Evolutionary conservation across 30 jellyfish, hydroid and myxozoan genomes (phyloP), one percentile per base, ranked within the genome.

Genomic region (Pelagia noctiluca): DNA sequence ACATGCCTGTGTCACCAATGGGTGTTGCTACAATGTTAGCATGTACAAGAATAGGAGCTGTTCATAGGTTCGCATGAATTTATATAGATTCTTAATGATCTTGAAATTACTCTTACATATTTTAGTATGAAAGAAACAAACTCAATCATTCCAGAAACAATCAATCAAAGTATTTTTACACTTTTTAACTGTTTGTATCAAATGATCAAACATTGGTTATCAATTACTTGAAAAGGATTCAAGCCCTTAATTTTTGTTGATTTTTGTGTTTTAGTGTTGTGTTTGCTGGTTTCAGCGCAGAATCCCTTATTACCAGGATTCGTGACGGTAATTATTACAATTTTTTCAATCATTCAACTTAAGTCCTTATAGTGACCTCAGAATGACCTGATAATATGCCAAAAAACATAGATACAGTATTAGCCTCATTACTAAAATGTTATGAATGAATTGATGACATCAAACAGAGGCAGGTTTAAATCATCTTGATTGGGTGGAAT

Each of bases 281-380:
- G 22, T 94, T 88, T 83, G 99, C 97, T 82, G 99, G 99, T 23
- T 94, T 94, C 80, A 88, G 99, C 76, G 89, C 99, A 33, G 97
- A 94, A 37, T 96, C 99, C 3, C 62, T 94, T 50, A 93, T 84
- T 3, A 50, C 93, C 32, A 67, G 99, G 68, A 83, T 94, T 29
- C 69, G 63, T 36, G 99, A 94, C 78, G 95, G 98, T 91, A 42
- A n/a, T n/a, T n/a, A 12, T 86, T 64, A 49, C 32, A 22, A 12
- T 19, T 54, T 78, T 22, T 31, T 10, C 36, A 5, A 12, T 32
- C 42, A 26, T 22, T 19, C 1, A 2, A 0, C 18, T 19, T 19
- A n/a, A n/a, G n/a, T n/a, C n/a, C n/a, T n/a, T n/a, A n/a, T n/a
- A n/a, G n/a, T n/a, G n/a, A n/a, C n/a, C n/a, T n/a, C n/a, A n/a